These are phyloP conservation scores for Idris sp. DNA, from an alignment of 1,140 invertebrate genomes.

Conservation along the genomic window DNA sequence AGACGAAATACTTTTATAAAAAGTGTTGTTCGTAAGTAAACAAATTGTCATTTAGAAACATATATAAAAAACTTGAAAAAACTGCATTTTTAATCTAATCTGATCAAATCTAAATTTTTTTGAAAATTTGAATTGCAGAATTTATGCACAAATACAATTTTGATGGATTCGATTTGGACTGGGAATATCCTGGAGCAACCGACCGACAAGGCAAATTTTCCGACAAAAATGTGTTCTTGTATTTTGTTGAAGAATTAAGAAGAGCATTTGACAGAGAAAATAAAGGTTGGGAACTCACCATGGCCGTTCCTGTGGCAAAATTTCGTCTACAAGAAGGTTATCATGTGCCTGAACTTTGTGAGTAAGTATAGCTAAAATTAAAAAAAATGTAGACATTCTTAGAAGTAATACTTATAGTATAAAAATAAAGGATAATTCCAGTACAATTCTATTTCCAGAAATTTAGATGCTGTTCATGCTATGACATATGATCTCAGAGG, in stretches of 20 bases:
- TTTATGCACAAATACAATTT: slow-evolving; percentile 88
- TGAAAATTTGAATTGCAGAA: too few relatives aligned
- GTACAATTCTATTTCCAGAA: slow-evolving; percentile 75
- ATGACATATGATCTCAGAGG: slow-evolving; percentile 95
- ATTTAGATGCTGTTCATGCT: slow-evolving; percentile 89
- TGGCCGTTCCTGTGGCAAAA: slow-evolving; percentile 91
- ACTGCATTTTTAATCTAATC: neutral
- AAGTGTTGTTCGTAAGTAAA: slow-evolving; percentile 84
- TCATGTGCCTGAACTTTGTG: slow-evolving; percentile 91
- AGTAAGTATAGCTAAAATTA: too few relatives aligned
- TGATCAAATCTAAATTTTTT: too few relatives aligned
- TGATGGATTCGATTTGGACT: slow-evolving; percentile 90
- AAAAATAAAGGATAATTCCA: too few relatives aligned
- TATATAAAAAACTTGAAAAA: neutral
- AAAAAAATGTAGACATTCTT: too few relatives aligned
- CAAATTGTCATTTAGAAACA: neutral
- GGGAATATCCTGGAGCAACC: slow-evolving; percentile 91
- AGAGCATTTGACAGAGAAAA: slow-evolving; percentile 86
- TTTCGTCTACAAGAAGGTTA: slow-evolving; percentile 91
- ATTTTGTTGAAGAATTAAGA: slow-evolving; percentile 88
- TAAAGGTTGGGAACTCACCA: slow-evolving; percentile 91
- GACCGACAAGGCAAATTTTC: slow-evolving; percentile 90
- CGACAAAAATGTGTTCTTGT: slow-evolving; percentile 91
- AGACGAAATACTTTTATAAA: slow-evolving; percentile 85
- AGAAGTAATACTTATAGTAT: too few relatives aligned